Conservation (phyloP, 2,888 invertebrate genomes). For the Melanostoma mellinum region DNA sequence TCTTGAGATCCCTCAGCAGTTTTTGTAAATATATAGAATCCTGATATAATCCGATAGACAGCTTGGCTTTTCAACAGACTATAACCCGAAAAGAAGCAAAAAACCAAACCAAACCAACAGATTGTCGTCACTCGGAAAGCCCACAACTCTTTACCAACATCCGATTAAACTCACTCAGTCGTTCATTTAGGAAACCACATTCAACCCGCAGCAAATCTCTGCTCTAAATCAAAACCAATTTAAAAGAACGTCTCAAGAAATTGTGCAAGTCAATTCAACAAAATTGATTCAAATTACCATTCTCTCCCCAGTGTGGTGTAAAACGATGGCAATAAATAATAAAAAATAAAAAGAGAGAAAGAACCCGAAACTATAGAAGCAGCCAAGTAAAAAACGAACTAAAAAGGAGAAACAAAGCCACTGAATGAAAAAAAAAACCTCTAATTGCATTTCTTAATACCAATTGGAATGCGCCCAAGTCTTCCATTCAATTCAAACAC, state of each 20-base stretch:
- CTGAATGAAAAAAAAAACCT: constrained; percentile 10
- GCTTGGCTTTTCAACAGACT: too few species aligned
- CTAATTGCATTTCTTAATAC: constrained; percentile 56
- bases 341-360: constrained; percentile 15
- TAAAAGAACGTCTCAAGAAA: constrained; percentile 38
- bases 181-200: constrained; percentile 2
- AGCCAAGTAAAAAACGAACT: neutral
- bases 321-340: constrained; percentile 30
- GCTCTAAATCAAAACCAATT: constrained; percentile 65
- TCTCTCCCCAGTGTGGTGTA: neutral
- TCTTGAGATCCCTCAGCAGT: too few species aligned
- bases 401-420: neutral
- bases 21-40: too few species aligned
- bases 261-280: constrained; percentile 55
- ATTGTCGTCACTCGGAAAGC: too few species aligned
- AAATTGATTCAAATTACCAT: constrained; percentile 64
- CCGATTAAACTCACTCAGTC: too few species aligned
- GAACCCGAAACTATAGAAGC: neutral
- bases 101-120: too few species aligned
- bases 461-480: constrained; percentile 49
- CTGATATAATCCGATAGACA: too few species aligned
- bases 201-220: constrained; percentile 49
- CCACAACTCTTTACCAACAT: too few species aligned
- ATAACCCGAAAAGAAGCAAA: too few species aligned
- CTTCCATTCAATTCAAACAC: constrained; percentile 38